Evolutionary conservation across 2,888 invertebrate genomes (phyloP).

Genomic region (Luffia ferchaultella): DNA sequence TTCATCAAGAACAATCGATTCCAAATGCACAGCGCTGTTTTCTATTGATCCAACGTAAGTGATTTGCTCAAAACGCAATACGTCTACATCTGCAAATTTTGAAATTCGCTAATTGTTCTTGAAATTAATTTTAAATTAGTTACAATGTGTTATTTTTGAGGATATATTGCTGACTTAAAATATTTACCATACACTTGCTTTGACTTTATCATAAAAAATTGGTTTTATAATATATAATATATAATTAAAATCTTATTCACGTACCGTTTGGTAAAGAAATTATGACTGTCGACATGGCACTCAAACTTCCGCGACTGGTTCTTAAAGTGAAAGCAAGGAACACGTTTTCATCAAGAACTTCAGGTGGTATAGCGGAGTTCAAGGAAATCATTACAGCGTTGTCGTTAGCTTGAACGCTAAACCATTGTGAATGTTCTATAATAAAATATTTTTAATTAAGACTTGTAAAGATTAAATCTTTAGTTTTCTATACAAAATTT

Average conservation of each 20-base stretch:
- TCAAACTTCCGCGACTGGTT: slow-evolving; percentile 10
- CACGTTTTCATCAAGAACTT: slow-evolving; percentile 14
- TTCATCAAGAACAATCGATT: slow-evolving; percentile 25
- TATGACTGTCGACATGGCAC: slow-evolving; percentile 19
- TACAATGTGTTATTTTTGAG: too few relatives aligned
- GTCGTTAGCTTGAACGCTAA: slow-evolving; percentile 13
- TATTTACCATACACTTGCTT: too few relatives aligned
- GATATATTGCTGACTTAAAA: too few relatives aligned
- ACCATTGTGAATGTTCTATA: slow-evolving; percentile 21
- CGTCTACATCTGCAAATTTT: slow-evolving; percentile 32
- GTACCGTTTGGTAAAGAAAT: slow-evolving; percentile 15
- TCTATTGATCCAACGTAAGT: slow-evolving; percentile 29
- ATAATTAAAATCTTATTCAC: neutral
- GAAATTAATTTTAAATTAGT: too few relatives aligned
- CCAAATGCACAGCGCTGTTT: slow-evolving; percentile 21
- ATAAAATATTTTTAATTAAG: slow-evolving; percentile 2
- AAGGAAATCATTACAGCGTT: slow-evolving; percentile 15
- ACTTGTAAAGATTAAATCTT: too few relatives aligned
- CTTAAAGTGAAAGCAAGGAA: slow-evolving; percentile 21
- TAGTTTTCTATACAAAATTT: too few relatives aligned
- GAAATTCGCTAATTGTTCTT: too few relatives aligned
- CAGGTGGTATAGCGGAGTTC: slow-evolving; percentile 8
- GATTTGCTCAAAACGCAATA: slow-evolving; percentile 31
- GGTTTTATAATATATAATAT: too few relatives aligned
- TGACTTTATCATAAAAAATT: too few relatives aligned